phyloP scores from a whole-genome alignment of 2,888 invertebrate species.

The Allacma fusca region DNA sequence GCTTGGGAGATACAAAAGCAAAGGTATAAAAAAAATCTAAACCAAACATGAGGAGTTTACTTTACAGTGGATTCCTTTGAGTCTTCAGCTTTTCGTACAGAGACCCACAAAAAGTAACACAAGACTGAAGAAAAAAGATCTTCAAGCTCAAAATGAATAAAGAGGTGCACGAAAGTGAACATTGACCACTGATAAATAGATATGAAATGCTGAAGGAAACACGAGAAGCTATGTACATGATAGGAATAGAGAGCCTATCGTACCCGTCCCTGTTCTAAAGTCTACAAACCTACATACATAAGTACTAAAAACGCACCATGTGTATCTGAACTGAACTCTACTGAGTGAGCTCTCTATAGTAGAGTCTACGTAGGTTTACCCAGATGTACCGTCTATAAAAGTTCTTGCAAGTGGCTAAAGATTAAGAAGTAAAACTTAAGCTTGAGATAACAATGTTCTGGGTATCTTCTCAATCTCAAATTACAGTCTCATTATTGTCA shows the following conservation, averaged over 20 bases:
- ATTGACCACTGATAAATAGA: conserved; percentile 24
- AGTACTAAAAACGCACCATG: no score
- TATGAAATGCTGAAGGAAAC: background rate
- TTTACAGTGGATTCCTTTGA: background rate
- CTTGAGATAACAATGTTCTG: background rate
- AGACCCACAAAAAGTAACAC: background rate
- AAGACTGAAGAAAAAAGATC: background rate
- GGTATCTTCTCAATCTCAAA: background rate
- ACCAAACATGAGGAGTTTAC: background rate
- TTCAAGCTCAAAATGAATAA: background rate
- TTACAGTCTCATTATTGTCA: conserved; percentile 4
- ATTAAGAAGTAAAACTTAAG: conserved; percentile 2
- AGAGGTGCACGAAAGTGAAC: conserved; percentile 14
- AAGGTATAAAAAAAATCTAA: no score
- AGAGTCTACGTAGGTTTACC: no score
- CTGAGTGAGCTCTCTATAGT: no score
- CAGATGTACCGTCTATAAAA: no score
- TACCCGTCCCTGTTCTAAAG: no score
- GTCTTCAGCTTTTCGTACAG: background rate
- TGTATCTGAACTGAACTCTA: no score
- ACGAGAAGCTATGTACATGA: background rate
- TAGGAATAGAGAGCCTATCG: no score
- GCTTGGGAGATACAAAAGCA: no score
- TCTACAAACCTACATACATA: no score
- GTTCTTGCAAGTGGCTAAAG: no score